phyloP scores from a whole-genome alignment of 2,888 invertebrate species.

The Melolontha melolontha region DNA sequence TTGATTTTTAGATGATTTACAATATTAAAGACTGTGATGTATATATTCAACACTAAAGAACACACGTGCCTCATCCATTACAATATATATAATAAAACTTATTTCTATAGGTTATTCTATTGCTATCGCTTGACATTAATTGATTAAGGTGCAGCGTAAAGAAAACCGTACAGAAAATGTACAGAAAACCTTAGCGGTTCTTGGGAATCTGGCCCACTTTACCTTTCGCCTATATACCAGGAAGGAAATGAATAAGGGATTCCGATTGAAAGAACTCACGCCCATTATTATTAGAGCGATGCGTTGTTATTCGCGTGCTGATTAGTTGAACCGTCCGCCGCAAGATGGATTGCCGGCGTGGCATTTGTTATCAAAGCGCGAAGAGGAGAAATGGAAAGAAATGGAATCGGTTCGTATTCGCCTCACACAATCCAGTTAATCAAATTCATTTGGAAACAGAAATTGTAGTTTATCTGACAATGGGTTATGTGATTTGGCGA shows the following conservation, averaged over 20 bases:
- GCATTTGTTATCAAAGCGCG: slow-evolving; percentile 47
- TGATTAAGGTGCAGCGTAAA: slow-evolving; percentile 36
- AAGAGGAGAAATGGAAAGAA: slow-evolving; percentile 35
- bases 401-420: slow-evolving; percentile 38
- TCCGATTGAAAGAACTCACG: slow-evolving; percentile 35
- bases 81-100: too few species aligned
- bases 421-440: slow-evolving; percentile 39
- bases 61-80: too few species aligned
- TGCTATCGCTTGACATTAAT: slow-evolving; percentile 31
- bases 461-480: slow-evolving; percentile 41
- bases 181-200: not conserved
- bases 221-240: slow-evolving; percentile 23
- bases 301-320: slow-evolving; percentile 45
- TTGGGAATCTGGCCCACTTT: slow-evolving; percentile 10
- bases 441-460: slow-evolving; percentile 42
- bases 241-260: slow-evolving; percentile 39
- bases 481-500: slow-evolving; percentile 19
- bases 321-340: slow-evolving; percentile 47
- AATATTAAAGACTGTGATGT: too few species aligned
- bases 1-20: too few species aligned
- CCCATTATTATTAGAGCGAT: slow-evolving; percentile 35
- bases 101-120: slow-evolving; percentile 5
- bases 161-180: slow-evolving; percentile 26
- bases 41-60: too few species aligned
- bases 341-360: slow-evolving; percentile 50